Percentiles rank a stretch among this genome's conserved stretches.
These are phyloP conservation scores for Taphrorychus bicolor DNA, from an alignment of 2,888 invertebrate genomes.

Conservation along the genomic window DNA sequence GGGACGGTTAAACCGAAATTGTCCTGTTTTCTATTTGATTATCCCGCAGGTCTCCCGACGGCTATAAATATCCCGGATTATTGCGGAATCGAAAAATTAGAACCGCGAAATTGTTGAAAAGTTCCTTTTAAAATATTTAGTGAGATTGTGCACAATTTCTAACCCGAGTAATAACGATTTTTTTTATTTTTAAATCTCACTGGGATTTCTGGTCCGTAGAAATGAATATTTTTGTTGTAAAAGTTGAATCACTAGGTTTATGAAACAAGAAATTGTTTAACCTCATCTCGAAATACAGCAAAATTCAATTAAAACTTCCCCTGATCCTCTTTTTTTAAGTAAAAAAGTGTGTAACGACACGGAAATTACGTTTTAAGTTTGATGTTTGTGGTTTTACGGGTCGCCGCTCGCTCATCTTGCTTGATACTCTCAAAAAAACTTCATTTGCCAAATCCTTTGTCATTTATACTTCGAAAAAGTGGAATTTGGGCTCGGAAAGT, in stretches of 20 bases:
- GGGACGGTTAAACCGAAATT: conserved; percentile 9
- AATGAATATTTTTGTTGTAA: not conserved
- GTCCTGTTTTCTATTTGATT: conserved; percentile 18
- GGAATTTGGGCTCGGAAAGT: not conserved
- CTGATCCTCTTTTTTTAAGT: not conserved
- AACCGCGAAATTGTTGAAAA: not conserved
- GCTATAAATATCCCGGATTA: conserved; percentile 6
- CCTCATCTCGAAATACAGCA: not conserved
- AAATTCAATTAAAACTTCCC: not conserved
- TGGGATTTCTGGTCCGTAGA: not conserved
- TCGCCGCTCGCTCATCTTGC: not conserved
- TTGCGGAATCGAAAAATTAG: not conserved
- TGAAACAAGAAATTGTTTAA: not conserved
- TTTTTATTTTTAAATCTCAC: too few species aligned
- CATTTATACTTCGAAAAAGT: not conserved
- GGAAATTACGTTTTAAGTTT: not conserved
- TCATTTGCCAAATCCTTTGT: not conserved
- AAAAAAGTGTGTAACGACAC: not conserved
- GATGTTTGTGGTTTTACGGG: not conserved
- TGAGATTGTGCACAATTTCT: not conserved
- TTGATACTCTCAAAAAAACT: not conserved
- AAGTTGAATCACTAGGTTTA: not conserved
- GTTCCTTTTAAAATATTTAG: not conserved
- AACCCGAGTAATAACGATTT: not conserved
- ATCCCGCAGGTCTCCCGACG: not conserved